phyloP scores from a whole-genome alignment of 1,140 invertebrate species.

The Mycetomoellerius zeteki region DNA sequence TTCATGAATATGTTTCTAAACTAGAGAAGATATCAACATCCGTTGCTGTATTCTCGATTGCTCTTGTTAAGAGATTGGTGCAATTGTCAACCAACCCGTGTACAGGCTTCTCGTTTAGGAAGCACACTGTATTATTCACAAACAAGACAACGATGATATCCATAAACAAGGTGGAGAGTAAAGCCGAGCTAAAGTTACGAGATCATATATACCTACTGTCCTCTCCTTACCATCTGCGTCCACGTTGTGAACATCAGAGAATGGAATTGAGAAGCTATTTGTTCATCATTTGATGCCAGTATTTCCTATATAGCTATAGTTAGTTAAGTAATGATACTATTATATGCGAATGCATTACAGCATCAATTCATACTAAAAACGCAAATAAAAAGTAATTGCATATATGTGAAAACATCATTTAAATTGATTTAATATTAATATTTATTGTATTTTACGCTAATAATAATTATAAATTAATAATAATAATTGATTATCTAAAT shows the following conservation, averaged over 20 bases:
- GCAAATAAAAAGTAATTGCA: background rate
- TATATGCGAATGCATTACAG: background rate
- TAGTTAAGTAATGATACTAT: constrained; percentile 49
- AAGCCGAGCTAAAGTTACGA: constrained; percentile 44
- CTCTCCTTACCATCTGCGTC: constrained; percentile 64
- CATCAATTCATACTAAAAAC: background rate
- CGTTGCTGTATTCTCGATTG: constrained; percentile 45
- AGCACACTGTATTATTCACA: constrained; percentile 38
- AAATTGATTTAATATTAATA: background rate
- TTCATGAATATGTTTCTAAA: constrained; percentile 16
- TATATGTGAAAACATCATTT: background rate
- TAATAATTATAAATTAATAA: background rate
- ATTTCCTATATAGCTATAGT: constrained; percentile 12
- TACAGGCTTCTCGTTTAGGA: constrained; percentile 16
- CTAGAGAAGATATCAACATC: constrained; percentile 32
- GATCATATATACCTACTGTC: constrained; percentile 15
- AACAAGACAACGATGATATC: constrained; percentile 60
- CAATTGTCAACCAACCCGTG: constrained; percentile 49
- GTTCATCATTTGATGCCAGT: constrained; percentile 66
- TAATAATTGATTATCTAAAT: background rate
- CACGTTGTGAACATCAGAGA: constrained; percentile 59
- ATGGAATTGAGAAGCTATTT: constrained; percentile 72
- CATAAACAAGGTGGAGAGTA: constrained; percentile 56
- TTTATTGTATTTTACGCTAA: background rate
- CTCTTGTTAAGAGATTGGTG: constrained; percentile 60